Evolutionary conservation across 2,797 vertebrate species (phyloP).

Genomic region (Cyclura pinguis): DNA sequence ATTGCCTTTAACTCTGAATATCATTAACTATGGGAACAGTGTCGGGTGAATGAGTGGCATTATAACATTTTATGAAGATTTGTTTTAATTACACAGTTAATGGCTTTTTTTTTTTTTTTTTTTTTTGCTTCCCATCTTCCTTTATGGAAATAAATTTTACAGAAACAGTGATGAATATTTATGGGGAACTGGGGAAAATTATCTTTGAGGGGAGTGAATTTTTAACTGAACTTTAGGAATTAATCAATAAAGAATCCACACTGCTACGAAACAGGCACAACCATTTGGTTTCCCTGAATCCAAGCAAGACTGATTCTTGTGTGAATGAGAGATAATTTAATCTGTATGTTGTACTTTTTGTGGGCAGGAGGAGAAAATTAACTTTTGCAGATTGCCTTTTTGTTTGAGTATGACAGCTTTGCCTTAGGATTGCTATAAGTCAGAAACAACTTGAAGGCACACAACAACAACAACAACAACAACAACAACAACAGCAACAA

Average conservation of each 20-base stretch:
- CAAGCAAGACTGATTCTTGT: neutral
- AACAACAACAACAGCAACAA: too few relatives aligned
- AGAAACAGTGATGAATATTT: constrained; percentile 14
- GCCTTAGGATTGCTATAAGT: too few relatives aligned
- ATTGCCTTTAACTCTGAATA: constrained; percentile 16
- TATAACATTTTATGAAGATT: constrained; percentile 18
- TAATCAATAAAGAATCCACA: neutral
- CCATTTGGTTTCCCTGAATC: neutral
- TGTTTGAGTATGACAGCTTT: too few relatives aligned
- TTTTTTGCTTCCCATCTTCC: neutral
- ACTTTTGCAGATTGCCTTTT: neutral
- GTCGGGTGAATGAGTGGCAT: neutral
- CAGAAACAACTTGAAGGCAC: neutral
- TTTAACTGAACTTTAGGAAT: neutral
- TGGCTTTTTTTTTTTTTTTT: neutral
- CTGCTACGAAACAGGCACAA: neutral
- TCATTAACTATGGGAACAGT: neutral
- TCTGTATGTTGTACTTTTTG: neutral
- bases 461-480: too few relatives aligned
- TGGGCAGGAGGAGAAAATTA: neutral
- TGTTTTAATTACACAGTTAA: constrained; percentile 16
- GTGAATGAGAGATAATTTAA: too few relatives aligned
- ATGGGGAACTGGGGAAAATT: constrained; percentile 7
- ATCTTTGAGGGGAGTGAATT: neutral
- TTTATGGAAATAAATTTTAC: constrained; percentile 21